phyloP scores from a whole-genome alignment of 2,888 invertebrate genomes.

The Acanthoscelides obtectus region DNA sequence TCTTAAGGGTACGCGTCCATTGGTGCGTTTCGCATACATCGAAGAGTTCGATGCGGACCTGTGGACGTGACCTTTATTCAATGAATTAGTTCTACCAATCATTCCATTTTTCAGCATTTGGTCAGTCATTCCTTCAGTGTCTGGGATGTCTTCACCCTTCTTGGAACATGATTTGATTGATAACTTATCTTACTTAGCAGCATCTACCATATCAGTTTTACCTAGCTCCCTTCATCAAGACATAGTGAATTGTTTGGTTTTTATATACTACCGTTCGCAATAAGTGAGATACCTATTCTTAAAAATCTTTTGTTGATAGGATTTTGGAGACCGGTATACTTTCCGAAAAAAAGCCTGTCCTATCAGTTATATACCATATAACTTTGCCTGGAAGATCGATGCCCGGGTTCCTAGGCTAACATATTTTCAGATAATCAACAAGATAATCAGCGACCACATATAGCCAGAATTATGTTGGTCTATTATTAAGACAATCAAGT shows the following conservation, averaged over 20 bases:
- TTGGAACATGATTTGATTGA: constrained; percentile 94
- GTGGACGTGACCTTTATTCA: too few relatives aligned
- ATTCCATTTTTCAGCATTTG: constrained; percentile 66
- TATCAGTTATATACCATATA: too few relatives aligned
- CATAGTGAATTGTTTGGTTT: constrained; percentile 89
- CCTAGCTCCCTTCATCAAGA: constrained; percentile 89
- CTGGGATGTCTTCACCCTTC: constrained; percentile 90
- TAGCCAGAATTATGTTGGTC: too few relatives aligned
- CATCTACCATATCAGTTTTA: constrained; percentile 89
- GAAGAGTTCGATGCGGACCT: too few relatives aligned
- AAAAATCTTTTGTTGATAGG: not conserved
- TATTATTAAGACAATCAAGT: too few relatives aligned
- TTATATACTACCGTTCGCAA: constrained; percentile 92
- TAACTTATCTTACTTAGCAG: constrained; percentile 89
- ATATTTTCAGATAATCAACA: too few relatives aligned
- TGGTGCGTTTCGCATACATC: too few relatives aligned
- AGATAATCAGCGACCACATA: too few relatives aligned
- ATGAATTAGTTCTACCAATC: not conserved
- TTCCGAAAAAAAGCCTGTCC: too few relatives aligned
- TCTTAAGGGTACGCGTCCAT: too few relatives aligned
- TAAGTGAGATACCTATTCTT: constrained; percentile 61
- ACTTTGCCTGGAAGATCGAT: too few relatives aligned
- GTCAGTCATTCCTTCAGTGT: constrained; percentile 89
- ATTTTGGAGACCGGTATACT: not conserved
- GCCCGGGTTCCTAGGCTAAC: too few relatives aligned